A percentile compares a stretch with the other conserved stretches of the same genome.
Conservation (phyloP, 2,113 vertebrate species). For the Oreochromis tanganicae region DNA sequence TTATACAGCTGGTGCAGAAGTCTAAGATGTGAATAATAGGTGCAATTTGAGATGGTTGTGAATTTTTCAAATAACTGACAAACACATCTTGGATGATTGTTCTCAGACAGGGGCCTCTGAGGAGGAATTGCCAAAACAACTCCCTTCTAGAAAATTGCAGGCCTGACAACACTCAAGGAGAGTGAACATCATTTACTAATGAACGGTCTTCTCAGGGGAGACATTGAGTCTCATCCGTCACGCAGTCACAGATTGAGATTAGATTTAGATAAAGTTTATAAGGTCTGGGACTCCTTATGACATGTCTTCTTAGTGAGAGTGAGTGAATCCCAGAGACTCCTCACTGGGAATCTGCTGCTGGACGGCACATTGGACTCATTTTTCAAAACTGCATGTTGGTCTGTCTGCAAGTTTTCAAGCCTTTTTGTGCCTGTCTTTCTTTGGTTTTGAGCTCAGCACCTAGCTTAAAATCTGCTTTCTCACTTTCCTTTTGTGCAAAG, state of each 20-base stretch:
- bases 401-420: not conserved
- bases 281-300: constrained; percentile 2
- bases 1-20: constrained; percentile 43
- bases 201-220: constrained; percentile 26
- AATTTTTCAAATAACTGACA: constrained; percentile 61
- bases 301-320: constrained; percentile 1
- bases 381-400: not conserved
- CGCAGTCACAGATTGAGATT: not conserved
- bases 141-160: constrained; percentile 20
- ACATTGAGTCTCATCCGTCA: constrained; percentile 35
- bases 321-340: not conserved
- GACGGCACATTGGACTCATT: not conserved
- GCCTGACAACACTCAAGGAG: constrained; percentile 29
- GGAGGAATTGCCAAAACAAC: constrained; percentile 42
- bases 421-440: constrained; percentile 6
- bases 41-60: constrained; percentile 49
- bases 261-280: not conserved
- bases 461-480: constrained; percentile 32
- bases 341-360: not conserved
- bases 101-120: constrained; percentile 33
- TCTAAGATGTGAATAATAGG: constrained; percentile 50
- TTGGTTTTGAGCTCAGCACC: constrained; percentile 11
- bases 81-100: constrained; percentile 52
- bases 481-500: constrained; percentile 32
- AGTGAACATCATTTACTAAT: constrained; percentile 43